These are phyloP conservation scores for Crypturellus tataupa DNA, from an alignment of 2,797 vertebrate genomes.

Conservation along the genomic window DNA sequence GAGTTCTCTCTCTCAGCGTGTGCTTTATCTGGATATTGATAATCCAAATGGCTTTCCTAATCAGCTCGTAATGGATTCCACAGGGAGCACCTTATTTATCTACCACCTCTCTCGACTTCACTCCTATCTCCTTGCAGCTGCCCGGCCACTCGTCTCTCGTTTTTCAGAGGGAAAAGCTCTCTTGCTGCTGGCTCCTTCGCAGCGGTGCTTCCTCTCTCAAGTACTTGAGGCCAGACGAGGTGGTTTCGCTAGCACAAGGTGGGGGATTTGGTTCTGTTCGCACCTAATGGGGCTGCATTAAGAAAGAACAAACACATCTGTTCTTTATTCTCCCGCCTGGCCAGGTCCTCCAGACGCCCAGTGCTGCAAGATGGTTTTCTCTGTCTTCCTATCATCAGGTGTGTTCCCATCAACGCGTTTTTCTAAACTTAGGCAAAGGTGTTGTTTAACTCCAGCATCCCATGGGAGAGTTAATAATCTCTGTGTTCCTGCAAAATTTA, in stretches of 20 bases:
- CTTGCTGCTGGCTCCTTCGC: not conserved
- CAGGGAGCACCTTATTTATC: slow-evolving; percentile 19
- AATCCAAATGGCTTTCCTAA: slow-evolving; percentile 31
- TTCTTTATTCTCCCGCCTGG: not conserved
- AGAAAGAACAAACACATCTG: slow-evolving; percentile 52
- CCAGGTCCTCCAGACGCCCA: rapidly evolving
- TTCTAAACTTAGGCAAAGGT: slow-evolving; percentile 35
- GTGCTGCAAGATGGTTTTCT: rapidly evolving
- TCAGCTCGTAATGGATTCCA: slow-evolving; percentile 45
- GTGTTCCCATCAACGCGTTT: not conserved
- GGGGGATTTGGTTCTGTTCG: slow-evolving; percentile 39
- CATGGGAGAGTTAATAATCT: not conserved
- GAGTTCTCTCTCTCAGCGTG: slow-evolving; percentile 17
- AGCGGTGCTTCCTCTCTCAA: rapidly evolving
- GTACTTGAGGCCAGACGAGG: not conserved
- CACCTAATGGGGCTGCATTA: slow-evolving; percentile 28
- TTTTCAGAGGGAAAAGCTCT: not conserved
- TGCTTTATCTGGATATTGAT: slow-evolving; percentile 68
- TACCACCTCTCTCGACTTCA: not conserved
- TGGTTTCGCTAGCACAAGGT: not conserved
- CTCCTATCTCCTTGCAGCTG: slow-evolving; percentile 12
- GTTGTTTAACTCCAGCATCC: not conserved
- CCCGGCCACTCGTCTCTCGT: rapidly evolving
- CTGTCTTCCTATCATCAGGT: not conserved
- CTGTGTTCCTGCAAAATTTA: not conserved